Base-by-base conservation (phyloP, 1,140 invertebrate species). In the Zaprionus kolodkinae region DNA sequence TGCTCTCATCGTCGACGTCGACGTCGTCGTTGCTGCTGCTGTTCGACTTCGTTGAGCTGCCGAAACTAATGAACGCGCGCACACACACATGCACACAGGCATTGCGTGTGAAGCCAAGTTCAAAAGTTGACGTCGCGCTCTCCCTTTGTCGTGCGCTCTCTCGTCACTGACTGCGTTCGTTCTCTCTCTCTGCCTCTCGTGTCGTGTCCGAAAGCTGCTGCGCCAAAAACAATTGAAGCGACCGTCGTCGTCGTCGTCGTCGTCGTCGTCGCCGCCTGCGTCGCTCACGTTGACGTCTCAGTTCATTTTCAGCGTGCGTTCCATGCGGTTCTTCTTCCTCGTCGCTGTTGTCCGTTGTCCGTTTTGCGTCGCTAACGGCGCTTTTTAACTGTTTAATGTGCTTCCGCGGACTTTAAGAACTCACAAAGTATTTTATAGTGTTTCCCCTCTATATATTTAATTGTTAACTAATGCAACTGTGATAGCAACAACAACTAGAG, bases 101-200 rank as follows among this genome's bases (percentile, higher is more conserved):
- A 63, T 76, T 76, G 81, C 75, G 72, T 77, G 76, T 71, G 40
- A 86, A 86, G 72, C 82, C 82, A 87, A 86, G 82, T 87, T 86
- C 76, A 86, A 87, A 82, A 68, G 83, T 87, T 86, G 40, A 65
- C 43, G 21, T 21, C 33, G 27, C 30, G 27, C 30, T 55, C 66
- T 75, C 38, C 30, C 52, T 45, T 45, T 17, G 33, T 13, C 6
- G 27, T 38, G 27, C 52, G 60, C 56, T 66, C 64, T 73, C 56
- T 43, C n/a, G n/a, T 45, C 40, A 15, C 40, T 40, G 25, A 38
- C 54, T 10, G 30, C 9, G 5, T 30, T 30, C 27, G 27, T 30
- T 3, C 17, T 13, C 40, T 12, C 21, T 12, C 57, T 55, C 70
- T 57, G n/a, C n/a, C 38, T 36, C 40, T n/a, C 13, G 38, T 45